Percentiles rank a stretch among this genome's conserved stretches.
These are phyloP conservation scores for Hepsetus odoe DNA, from an alignment of 2,113 vertebrate species.

Conservation along the genomic window DNA sequence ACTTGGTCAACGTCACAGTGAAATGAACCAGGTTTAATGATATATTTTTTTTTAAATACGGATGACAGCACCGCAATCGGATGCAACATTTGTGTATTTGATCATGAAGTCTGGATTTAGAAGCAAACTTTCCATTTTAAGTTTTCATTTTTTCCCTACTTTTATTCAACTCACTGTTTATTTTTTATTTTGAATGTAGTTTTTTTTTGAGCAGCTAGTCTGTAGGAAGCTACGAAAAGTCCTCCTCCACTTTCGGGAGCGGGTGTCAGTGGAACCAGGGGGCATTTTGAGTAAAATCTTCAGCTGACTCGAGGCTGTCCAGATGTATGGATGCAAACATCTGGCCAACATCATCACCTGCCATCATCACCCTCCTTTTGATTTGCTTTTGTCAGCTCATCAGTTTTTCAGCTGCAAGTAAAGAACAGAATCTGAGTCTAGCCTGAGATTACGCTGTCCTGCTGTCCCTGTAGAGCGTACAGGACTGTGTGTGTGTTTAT, in stretches of 20 bases:
- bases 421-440: neutral
- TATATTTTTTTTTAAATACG: too few species aligned
- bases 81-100: too few species aligned
- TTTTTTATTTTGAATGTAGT: too few species aligned
- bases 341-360: constrained; percentile 15
- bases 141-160: neutral
- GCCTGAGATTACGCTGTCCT: neutral
- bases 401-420: constrained; percentile 11
- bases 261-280: too few species aligned
- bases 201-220: too few species aligned
- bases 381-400: constrained; percentile 27
- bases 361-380: constrained; percentile 38
- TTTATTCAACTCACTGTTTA: too few species aligned
- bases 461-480: constrained; percentile 20
- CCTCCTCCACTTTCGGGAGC: too few species aligned
- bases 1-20: too few species aligned
- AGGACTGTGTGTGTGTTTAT: constrained; percentile 10
- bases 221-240: too few species aligned
- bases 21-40: too few species aligned
- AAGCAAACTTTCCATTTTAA: too few species aligned
- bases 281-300: neutral
- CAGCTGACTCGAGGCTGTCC: neutral
- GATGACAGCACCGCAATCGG: too few species aligned
- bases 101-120: neutral
- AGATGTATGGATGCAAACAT: neutral